Percentiles rank a stretch among this genome's conserved stretches.
These are phyloP conservation scores for Baronia brevicornis DNA, from an alignment of 2,888 invertebrate species.

Conservation along the genomic window DNA sequence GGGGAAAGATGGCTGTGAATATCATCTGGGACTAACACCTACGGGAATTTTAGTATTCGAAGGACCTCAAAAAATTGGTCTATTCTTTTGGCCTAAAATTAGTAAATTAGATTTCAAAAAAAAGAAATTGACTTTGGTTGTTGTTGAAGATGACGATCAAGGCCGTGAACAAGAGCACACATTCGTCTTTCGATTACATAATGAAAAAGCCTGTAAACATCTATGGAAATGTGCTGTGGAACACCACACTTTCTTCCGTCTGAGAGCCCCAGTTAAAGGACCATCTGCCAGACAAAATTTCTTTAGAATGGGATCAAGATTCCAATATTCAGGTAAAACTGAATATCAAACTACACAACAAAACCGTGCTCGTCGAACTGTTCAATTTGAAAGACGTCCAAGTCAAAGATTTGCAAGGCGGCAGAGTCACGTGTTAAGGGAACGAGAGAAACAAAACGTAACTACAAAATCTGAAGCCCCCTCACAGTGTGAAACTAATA, in stretches of 20 bases:
- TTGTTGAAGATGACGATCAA: constrained; percentile 99
- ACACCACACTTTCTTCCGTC: constrained; percentile 98
- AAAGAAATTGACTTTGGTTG: constrained; percentile 96
- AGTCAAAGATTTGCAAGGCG: constrained; percentile 96
- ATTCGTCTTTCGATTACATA: constrained; percentile 96
- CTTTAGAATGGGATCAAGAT: constrained; percentile 98
- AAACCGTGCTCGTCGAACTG: constrained; percentile 92
- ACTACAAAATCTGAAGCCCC: constrained; percentile 42
- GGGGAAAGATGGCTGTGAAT: constrained; percentile 97
- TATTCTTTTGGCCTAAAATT: constrained; percentile 99
- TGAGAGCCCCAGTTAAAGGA: constrained; percentile 91
- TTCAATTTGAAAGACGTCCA: constrained; percentile 96
- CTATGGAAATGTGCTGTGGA: constrained; percentile 99
- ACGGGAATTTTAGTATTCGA: constrained; percentile 99
- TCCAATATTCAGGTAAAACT: constrained; percentile 95
- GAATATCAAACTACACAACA: constrained; percentile 97
- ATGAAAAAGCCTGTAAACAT: constrained; percentile 99
- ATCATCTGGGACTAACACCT: constrained; percentile 96
- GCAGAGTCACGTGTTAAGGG: constrained; percentile 90
- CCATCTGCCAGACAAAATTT: constrained; percentile 95
- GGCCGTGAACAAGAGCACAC: constrained; percentile 98
- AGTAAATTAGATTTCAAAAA: constrained; percentile 98
- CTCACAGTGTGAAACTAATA: constrained; percentile 37
- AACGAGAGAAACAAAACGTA: constrained; percentile 80
- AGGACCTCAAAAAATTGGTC: constrained; percentile 95